These are phyloP conservation scores for Sphinx pinastri DNA, from an alignment of 2,888 invertebrate species.

Conservation along the genomic window DNA sequence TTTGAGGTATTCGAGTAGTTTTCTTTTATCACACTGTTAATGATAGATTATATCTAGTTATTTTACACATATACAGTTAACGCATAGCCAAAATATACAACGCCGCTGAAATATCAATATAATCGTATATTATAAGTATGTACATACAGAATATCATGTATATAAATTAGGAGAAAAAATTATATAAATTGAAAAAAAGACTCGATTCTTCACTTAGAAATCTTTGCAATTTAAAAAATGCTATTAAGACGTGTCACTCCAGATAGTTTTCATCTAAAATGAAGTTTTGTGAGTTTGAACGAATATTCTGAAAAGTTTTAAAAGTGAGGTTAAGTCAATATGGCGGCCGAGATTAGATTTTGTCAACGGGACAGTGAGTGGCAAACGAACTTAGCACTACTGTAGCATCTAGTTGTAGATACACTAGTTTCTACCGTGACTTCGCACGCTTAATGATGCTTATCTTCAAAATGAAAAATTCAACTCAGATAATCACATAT, in stretches of 20 bases:
- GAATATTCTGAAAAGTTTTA: constrained; percentile 21
- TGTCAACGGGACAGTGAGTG: constrained; percentile 8
- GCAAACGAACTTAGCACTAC: constrained; percentile 18
- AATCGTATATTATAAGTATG: constrained; percentile 31
- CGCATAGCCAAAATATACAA: constrained; percentile 28
- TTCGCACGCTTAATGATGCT: constrained; percentile 19
- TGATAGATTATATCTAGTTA: constrained; percentile 18
- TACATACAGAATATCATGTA: constrained; percentile 34
- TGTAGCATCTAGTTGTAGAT: constrained; percentile 19
- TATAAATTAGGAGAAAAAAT: constrained; percentile 24
- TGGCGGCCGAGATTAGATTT: constrained; percentile 4
- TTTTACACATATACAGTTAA: constrained; percentile 24
- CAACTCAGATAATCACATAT: background rate
- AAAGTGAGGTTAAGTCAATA: constrained; percentile 20
- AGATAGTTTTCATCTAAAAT: constrained; percentile 4
- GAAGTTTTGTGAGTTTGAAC: background rate
- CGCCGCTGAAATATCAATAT: constrained; percentile 30
- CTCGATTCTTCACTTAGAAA: constrained; percentile 23
- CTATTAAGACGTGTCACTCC: constrained; percentile 14
- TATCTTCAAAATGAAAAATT: background rate
- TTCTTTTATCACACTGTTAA: constrained; percentile 16
- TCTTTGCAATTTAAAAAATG: constrained; percentile 23
- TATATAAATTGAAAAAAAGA: constrained; percentile 23
- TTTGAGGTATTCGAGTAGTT: constrained; percentile 18
- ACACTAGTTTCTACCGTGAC: constrained; percentile 22